Percentiles rank a stretch among this genome's conserved stretches.
phyloP scores from a whole-genome alignment of 2,888 invertebrate genomes.

The Mycalesis mineus region DNA sequence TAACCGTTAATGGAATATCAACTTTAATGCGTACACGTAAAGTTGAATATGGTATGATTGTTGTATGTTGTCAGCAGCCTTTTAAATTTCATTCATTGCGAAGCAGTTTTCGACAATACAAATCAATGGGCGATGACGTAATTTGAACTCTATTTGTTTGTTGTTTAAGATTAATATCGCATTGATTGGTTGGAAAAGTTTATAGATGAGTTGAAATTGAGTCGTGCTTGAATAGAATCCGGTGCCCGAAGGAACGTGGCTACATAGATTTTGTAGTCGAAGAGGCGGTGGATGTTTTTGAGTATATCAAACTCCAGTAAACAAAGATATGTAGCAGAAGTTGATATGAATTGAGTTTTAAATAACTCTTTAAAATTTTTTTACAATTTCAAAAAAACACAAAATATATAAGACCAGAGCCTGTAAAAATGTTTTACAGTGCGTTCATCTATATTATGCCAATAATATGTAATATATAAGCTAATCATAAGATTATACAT shows the following conservation, averaged over 20 bases:
- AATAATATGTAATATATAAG: too few relatives aligned
- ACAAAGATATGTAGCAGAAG: not conserved
- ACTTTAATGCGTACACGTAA: slow-evolving; percentile 45
- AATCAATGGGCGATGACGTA: slow-evolving; percentile 44
- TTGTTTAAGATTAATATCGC: slow-evolving; percentile 47
- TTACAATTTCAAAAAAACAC: too few relatives aligned
- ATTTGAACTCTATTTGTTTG: slow-evolving; percentile 60
- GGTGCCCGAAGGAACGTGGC: slow-evolving; percentile 70
- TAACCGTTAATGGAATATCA: slow-evolving; percentile 34
- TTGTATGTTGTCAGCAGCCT: slow-evolving; percentile 44
- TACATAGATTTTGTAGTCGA: slow-evolving; percentile 34
- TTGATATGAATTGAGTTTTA: not conserved
- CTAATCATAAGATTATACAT: too few relatives aligned
- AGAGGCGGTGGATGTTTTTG: not conserved
- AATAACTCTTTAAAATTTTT: too few relatives aligned
- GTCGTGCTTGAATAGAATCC: slow-evolving; percentile 55
- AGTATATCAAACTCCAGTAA: not conserved
- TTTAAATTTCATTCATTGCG: slow-evolving; percentile 42
- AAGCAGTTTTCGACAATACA: slow-evolving; percentile 52
- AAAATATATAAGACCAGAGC: too few relatives aligned
- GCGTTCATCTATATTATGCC: too few relatives aligned
- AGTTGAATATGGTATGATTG: slow-evolving; percentile 47
- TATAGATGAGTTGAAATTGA: slow-evolving; percentile 50
- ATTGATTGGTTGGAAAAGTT: slow-evolving; percentile 39
- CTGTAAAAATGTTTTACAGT: too few relatives aligned